Percentiles rank a stretch among this genome's conserved stretches.
Conservation (phyloP, 2,888 invertebrate genomes). For the Melitaea athalia region DNA sequence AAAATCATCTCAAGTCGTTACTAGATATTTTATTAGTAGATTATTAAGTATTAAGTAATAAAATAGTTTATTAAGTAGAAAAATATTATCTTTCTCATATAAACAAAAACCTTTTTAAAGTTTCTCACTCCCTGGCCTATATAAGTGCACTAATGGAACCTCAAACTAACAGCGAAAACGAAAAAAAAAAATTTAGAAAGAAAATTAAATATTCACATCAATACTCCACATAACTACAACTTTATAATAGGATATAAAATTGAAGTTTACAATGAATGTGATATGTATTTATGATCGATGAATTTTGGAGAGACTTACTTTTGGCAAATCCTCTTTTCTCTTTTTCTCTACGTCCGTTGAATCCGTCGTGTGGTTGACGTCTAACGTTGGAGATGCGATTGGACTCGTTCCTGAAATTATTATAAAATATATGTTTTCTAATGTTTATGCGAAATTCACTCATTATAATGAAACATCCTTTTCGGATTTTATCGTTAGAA, state of each 20-base stretch:
- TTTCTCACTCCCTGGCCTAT: no score
- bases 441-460: not conserved
- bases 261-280: conserved; percentile 51
- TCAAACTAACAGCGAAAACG: conserved; percentile 56
- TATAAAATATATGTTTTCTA: conserved; percentile 17
- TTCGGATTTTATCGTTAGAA: no score
- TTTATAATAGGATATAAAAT: conserved; percentile 50
- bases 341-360: conserved; percentile 87
- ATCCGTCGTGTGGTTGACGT: conserved; percentile 90
- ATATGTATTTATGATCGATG: conserved; percentile 45
- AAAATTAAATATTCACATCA: conserved; percentile 51
- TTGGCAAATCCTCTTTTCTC: conserved; percentile 84
- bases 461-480: no score
- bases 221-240: conserved; percentile 63
- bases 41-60: no score
- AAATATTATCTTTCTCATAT: not conserved
- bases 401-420: conserved; percentile 85
- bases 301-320: conserved; percentile 59
- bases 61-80: no score
- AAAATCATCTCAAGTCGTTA: no score
- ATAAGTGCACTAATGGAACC: conserved; percentile 46
- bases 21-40: no score
- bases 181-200: conserved; percentile 39
- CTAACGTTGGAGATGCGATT: conserved; percentile 86
- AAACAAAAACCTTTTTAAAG: not conserved